A percentile compares a stretch with the other conserved stretches of the same genome.
phyloP scores from a whole-genome alignment of 1,140 invertebrate genomes.

The Bombus waltoni region DNA sequence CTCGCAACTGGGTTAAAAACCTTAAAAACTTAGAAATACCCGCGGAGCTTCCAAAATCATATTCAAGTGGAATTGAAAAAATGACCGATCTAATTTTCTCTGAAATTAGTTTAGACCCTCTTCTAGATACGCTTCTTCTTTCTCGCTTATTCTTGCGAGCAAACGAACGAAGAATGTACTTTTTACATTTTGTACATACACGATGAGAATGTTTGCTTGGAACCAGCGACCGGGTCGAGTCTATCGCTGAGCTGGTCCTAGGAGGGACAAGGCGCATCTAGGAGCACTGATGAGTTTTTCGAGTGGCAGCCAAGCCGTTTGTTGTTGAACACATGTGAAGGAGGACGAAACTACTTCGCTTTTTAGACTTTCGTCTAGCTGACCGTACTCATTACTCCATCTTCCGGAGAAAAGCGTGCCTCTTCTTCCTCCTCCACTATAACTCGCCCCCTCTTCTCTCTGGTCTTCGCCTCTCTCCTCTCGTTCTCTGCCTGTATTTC shows the following conservation, averaged over 20 bases:
- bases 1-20: too few relatives aligned
- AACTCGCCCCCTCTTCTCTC: background rate
- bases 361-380: slow-evolving; percentile 71
- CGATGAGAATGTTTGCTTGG: background rate
- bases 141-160: background rate
- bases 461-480: background rate
- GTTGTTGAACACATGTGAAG: slow-evolving; percentile 69
- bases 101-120: background rate
- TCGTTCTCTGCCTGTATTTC: slow-evolving; percentile 6
- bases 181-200: too few relatives aligned
- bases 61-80: background rate
- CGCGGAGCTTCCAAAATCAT: background rate
- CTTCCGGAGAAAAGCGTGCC: slow-evolving; percentile 61
- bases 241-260: slow-evolving; percentile 25
- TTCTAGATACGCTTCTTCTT: background rate
- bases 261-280: slow-evolving; percentile 47
- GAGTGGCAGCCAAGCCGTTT: slow-evolving; percentile 70
- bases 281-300: slow-evolving; percentile 76
- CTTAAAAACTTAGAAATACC: background rate
- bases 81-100: background rate
- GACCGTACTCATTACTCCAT: slow-evolving; percentile 67
- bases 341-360: slow-evolving; percentile 67
- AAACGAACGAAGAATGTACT: too few relatives aligned
- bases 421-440: slow-evolving; percentile 41
- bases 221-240: background rate